These are phyloP conservation scores for Muscicapa adusta DNA, from an alignment of 2,113 vertebrate species.

Conservation along the genomic window DNA sequence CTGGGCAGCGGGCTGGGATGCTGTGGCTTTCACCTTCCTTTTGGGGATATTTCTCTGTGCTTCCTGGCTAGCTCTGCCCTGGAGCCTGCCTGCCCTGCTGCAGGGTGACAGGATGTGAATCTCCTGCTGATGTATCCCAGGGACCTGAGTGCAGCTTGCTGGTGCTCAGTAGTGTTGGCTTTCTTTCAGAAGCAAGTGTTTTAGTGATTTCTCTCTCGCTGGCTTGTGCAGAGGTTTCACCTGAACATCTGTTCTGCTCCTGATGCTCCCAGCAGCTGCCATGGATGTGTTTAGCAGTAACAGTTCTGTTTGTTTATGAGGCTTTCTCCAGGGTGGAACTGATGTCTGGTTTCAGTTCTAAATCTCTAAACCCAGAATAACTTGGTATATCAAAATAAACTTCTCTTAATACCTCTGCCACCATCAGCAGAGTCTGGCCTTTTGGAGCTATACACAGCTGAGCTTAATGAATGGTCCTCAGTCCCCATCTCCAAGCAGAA, in stretches of 20 bases:
- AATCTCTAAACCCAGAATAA: neutral
- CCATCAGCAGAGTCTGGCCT: neutral
- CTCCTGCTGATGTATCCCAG: neutral
- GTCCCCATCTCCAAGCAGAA: neutral
- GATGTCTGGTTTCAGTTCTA: neutral
- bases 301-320: neutral
- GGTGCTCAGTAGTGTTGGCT: neutral
- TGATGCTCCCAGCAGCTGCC: neutral
- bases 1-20: neutral
- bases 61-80: neutral
- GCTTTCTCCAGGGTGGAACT: neutral
- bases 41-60: neutral
- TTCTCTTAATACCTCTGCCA: neutral
- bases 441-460: neutral
- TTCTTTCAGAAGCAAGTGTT: neutral
- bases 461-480: neutral
- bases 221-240: neutral
- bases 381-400: neutral
- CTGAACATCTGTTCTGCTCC: neutral
- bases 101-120: neutral
- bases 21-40: neutral
- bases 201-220: neutral
- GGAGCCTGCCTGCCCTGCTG: neutral
- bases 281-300: neutral
- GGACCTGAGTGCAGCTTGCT: neutral